Percentiles rank a stretch among this genome's conserved stretches.
Evolutionary conservation across 2,888 invertebrate species (phyloP).

Genomic region (Venustoraphidia nigricollis): DNA sequence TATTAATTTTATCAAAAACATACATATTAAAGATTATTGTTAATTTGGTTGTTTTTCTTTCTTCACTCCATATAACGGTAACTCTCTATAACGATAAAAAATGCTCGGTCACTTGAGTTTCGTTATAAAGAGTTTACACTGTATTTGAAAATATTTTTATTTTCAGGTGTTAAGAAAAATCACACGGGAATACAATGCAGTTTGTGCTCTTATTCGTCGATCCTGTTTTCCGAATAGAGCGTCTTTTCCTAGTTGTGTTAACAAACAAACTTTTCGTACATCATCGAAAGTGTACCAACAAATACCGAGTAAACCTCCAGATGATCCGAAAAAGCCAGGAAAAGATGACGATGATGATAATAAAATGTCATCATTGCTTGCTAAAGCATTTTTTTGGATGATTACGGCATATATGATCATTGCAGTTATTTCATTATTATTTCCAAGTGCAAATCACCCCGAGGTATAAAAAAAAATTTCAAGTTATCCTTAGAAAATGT

Average conservation of each 20-base stretch:
- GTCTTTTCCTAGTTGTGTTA: constrained; percentile 18
- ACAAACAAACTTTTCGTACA: constrained; percentile 18
- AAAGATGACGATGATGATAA: constrained; percentile 48
- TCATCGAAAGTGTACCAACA: constrained; percentile 14
- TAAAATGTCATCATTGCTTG: constrained; percentile 52
- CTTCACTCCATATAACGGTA: too few species aligned
- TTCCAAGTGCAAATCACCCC: constrained; percentile 54
- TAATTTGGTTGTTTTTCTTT: too few species aligned
- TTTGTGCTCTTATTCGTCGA: constrained; percentile 33
- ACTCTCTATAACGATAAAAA: too few species aligned
- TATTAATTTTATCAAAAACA: too few species aligned
- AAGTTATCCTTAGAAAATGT: too few species aligned
- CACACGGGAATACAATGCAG: constrained; percentile 34
- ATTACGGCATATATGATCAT: constrained; percentile 59
- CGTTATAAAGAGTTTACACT: too few species aligned
- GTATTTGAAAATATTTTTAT: too few species aligned
- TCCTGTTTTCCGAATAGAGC: constrained; percentile 31
- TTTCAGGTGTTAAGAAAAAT: too few species aligned
- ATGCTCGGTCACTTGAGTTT: too few species aligned
- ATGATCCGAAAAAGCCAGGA: constrained; percentile 23
- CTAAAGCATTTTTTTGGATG: constrained; percentile 70
- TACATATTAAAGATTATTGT: too few species aligned
- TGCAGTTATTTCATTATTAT: constrained; percentile 52
- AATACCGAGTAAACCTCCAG: constrained; percentile 14
- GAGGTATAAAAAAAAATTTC: constrained; percentile 34